Evolutionary conservation across 2,888 invertebrate species (phyloP).

Genomic region (Crossocerus cetratus): DNA sequence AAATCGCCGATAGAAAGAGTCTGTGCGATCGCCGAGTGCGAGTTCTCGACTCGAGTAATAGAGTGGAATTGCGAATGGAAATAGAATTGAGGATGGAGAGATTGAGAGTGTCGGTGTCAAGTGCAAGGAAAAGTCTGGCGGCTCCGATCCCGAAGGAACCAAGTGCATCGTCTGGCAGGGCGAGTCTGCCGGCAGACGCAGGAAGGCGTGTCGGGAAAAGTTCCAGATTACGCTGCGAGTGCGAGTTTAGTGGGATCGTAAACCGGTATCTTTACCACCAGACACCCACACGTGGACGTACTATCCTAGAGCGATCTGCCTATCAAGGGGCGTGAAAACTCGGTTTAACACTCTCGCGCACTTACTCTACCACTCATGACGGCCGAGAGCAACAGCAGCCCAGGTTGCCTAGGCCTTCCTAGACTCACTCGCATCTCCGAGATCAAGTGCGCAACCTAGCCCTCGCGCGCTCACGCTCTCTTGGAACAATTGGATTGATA

Average conservation of each 20-base stretch:
- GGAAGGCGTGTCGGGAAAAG: constrained; percentile 65
- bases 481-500: constrained; percentile 32
- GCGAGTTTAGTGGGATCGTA: constrained; percentile 75
- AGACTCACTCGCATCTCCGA: constrained; percentile 16
- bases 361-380: constrained; percentile 53
- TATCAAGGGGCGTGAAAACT: constrained; percentile 72
- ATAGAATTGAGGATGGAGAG: too few relatives aligned
- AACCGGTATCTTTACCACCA: constrained; percentile 74
- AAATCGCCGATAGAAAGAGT: neutral
- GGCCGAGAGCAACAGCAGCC: constrained; percentile 7
- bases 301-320: constrained; percentile 74
- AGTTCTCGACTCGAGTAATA: too few relatives aligned
- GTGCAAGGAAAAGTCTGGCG: constrained; percentile 36
- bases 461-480: neutral
- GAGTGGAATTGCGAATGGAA: too few relatives aligned
- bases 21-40: too few relatives aligned
- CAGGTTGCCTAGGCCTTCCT: constrained; percentile 43
- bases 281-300: constrained; percentile 63
- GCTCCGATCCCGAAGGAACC: constrained; percentile 53
- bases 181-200: constrained; percentile 33
- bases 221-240: constrained; percentile 70
- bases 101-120: neutral
- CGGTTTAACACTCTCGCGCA: constrained; percentile 62
- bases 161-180: constrained; percentile 43
- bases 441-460: neutral